Base-by-base conservation (phyloP, 2,888 invertebrate genomes). In the Autographa gamma region DNA sequence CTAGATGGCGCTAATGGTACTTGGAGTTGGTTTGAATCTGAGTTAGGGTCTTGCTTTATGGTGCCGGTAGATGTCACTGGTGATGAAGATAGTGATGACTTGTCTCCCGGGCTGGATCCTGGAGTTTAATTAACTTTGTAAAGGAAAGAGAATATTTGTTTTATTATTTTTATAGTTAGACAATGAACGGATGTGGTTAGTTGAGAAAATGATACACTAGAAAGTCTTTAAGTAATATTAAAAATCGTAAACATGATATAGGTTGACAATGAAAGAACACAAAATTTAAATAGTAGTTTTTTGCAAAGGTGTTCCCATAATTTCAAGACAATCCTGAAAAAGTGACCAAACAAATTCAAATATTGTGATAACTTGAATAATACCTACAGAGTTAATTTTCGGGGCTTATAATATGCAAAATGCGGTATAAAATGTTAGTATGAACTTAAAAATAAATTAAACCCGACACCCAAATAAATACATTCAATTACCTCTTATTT, bases 101-200 rank as follows among this genome's bases (percentile, higher is more conserved):
- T 90, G 52, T 95, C 96, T 56, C 92, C 93, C 38, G 95, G 93
- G 70, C 95, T 96, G 54, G 96, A 96, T 79, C 94, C 96, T 96
- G 89, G 82, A 90, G 79, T 86, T 84, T 81, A 86, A 86, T 83
- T 79, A 71, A 86, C 85, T 87, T 84, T 81, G 74, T 86, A 85
- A 82, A 87, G 65, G 82, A 87, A 79, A 77, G 73, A 83, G 71
- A 76, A 73, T 81, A 71, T 56, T 75, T 18, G 52, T 70, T 69
- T 74, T 38, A 52, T 25, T 71, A 69, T 56, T 56, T 48, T 56
- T 61, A 34, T 66, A 59, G 60, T 62, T 60, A 34, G 60, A 58
- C 11, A 25, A 56, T 56, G 54, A 13, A n/a, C n/a, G 6, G 48
- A 48, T 48, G 48, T 2, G 3, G 54, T 56, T 56, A 19, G 54